Base-by-base conservation (phyloP, 1,140 invertebrate species). In the Druon quercuslanigerum region DNA sequence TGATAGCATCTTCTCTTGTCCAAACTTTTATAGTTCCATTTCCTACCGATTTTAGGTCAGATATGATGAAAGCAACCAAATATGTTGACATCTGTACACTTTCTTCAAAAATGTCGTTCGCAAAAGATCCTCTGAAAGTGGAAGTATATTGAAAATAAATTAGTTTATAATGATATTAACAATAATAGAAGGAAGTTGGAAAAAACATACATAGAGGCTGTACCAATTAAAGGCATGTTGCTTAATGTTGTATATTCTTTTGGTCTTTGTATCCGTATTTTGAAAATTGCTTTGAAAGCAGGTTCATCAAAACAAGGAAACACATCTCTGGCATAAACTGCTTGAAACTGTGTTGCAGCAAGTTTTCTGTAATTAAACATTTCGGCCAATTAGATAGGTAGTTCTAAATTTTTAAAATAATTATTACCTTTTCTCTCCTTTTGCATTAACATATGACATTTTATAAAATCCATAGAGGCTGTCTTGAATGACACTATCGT, bases 231-330 rank as follows among this genome's bases (percentile, higher is more conserved):
- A 0, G 94, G 95, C 96, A 97, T 98, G 85, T 99, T 99, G 76
- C 96, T 97, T 11, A 98, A 90, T 0, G 95, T 93, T 0, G 91
- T 94, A 84, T 94, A 95, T 9, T 93, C 92, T 60, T 93, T 90
- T 50, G 93, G 90, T 79, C 95, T 93, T 1, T 94, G 94, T 46
- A 99, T 89, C 16, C 91, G 94, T 14, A 99, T 93, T 33, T 92
- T 92, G 86, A 98, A 99, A 7, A 92, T 95, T 0, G 98, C 96
- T 88, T 99, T 99, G 85, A 97, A 94, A 5, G 92, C 92, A 0
- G 98, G 98, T 86, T 99, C 98, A 88, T 99, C 98, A 87, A 99
- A 98, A 90, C 98, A 99, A 0, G 98, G 98, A 88, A 99, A 99
- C 2, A 96, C 97, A 73, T 95, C 92, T 73, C 98, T 93, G 0